A percentile compares a stretch with the other conserved stretches of the same genome.
Evolutionary conservation across 2,888 invertebrate species (phyloP).

Genomic region (Cantharis lateralis): DNA sequence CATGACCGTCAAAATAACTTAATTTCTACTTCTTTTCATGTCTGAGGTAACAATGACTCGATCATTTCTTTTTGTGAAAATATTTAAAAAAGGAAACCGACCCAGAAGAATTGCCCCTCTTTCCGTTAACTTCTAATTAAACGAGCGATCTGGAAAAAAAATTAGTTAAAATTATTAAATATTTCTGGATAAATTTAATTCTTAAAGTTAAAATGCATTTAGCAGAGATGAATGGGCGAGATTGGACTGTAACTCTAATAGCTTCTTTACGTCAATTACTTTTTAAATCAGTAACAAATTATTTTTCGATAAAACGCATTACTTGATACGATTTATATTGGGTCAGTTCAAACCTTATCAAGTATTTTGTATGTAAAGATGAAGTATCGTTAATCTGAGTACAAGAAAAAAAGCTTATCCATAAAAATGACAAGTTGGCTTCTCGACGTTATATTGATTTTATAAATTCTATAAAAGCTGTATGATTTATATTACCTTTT

Average conservation of each 20-base stretch:
- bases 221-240: neutral
- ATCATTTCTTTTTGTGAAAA: slow-evolving; percentile 25
- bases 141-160: neutral
- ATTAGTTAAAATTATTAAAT: neutral
- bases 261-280: slow-evolving; percentile 4
- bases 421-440: slow-evolving; percentile 27
- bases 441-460: slow-evolving; percentile 18
- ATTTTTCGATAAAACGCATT: slow-evolving; percentile 15
- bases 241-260: neutral
- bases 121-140: neutral
- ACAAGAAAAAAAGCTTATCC: slow-evolving; percentile 12
- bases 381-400: slow-evolving; percentile 21
- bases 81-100: slow-evolving; percentile 37
- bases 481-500: slow-evolving; percentile 8
- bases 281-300: slow-evolving; percentile 11
- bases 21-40: slow-evolving; percentile 22
- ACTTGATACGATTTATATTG: slow-evolving; percentile 18
- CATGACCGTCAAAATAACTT: slow-evolving; percentile 10
- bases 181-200: neutral
- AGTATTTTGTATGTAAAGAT: slow-evolving; percentile 24
- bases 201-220: neutral
- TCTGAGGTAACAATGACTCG: slow-evolving; percentile 10
- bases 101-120: slow-evolving; percentile 34
- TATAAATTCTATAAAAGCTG: neutral
- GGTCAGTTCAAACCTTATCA: slow-evolving; percentile 5